Base-by-base conservation (phyloP, 1,140 invertebrate genomes). In the Tetragnatha versicolor region DNA sequence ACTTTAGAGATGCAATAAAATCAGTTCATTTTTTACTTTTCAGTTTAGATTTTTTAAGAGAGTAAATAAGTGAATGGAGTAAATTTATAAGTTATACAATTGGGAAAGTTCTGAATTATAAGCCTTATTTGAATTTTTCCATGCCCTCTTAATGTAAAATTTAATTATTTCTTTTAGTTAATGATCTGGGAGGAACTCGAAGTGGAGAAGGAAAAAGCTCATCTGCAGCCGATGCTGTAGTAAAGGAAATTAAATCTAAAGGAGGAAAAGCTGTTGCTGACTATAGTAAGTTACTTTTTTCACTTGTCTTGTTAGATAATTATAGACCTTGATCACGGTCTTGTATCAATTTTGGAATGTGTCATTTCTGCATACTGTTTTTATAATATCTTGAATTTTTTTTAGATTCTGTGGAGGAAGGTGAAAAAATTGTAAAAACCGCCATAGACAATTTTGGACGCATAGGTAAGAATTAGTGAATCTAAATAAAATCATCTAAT, bases 201-300 rank as follows among this genome's bases (percentile, higher is more conserved):
- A 91, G 93, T 84, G 98, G 98, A 10, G 92, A 93, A 84, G 97
- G 96, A 35, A 91, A 90, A 61, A 94, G 91, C 79, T 88, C 88
- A 10, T 91, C 91, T 79, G 93, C 94, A 76, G 98, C 97, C 37
- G 97, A 99, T 88, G 83, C 89, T 68, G 98, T 99, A 77, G 98
- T 99, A 0, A 87, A 92, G 45, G 96, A 99, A 89, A 99, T 99
- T 80, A 90, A 87, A 81, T 87, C 87, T 77, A 92, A 90, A 85
- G 96, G 96, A 82, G 98, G 98, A 66, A 92, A 90, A 84, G 98
- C 98, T 37, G 95, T 98, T 9, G 92, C 96, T 29, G 94, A 98
- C 88, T 98, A 98, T 86, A 85, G 87, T 88, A 83, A 82, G 80
- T 25, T 55, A 25, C 7, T 1, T 39, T 53, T 9, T 37, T 22